Conservation (phyloP, 1,140 invertebrate species). For the Drosophila subpulchrella region DNA sequence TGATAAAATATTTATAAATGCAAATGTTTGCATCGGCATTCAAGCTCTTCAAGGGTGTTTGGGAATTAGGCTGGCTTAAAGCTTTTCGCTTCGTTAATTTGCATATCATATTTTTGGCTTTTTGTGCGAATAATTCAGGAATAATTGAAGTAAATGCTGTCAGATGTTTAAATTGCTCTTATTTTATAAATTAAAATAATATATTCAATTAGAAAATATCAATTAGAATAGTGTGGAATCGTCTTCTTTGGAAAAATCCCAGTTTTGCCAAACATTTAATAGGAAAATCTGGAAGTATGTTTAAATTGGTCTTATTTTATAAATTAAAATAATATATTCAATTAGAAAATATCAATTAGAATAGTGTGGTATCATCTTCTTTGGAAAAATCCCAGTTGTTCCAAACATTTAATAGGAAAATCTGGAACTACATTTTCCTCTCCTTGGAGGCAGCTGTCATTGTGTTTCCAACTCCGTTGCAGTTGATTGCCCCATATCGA, state of each 20-base stretch:
- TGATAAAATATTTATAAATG: constrained; percentile 33
- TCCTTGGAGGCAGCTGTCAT: neutral
- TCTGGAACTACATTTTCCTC: neutral
- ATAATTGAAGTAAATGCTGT: constrained; percentile 19
- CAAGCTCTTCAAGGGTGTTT: constrained; percentile 2
- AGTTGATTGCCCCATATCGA: constrained; percentile 33
- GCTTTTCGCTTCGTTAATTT: constrained; percentile 41
- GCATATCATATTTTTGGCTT: constrained; percentile 41
- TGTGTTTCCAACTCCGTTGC: constrained; percentile 10
- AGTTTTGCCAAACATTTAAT: neutral
- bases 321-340: too few relatives aligned
- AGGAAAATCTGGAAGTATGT: neutral
- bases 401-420: neutral
- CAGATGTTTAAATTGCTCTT: too few relatives aligned
- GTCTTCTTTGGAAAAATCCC: neutral
- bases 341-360: neutral
- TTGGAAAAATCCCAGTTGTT: neutral
- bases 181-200: too few relatives aligned
- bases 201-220: neutral
- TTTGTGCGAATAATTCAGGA: constrained; percentile 4
- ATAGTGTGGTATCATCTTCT: too few relatives aligned
- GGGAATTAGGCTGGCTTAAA: constrained; percentile 16
- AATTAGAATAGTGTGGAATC: too few relatives aligned
- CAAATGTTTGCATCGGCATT: constrained; percentile 14
- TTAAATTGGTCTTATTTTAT: too few relatives aligned